Base-by-base conservation (phyloP, 2,797 vertebrate genomes). In the Aulostomus chinensis region DNA sequence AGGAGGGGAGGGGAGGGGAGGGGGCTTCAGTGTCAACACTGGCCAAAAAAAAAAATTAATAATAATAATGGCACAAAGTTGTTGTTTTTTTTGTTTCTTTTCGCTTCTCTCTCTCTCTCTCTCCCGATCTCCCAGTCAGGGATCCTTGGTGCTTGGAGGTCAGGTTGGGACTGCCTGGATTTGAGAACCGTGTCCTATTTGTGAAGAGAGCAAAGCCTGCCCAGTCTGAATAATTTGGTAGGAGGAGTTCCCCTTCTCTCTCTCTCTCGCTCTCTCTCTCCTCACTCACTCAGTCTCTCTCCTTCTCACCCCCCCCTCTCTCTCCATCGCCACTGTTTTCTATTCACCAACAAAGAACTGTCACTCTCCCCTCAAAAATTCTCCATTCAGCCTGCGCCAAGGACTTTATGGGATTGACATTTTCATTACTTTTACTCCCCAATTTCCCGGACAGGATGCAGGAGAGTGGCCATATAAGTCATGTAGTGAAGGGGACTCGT, bases 261-360 rank as follows among this genome's bases (percentile, higher is more conserved):
- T 86, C 67, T 78, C 90, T 83, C 18, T 9, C 59, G 17, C 85
- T 43, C 86, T 86, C 87, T 83, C 57, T 74, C 89, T 54, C 84
- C 41, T 9, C 83, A 48, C 87, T 87, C 88, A 83, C 58, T 80
- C 87, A 32, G 33, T 17, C 32, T 9, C 50, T 11, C 38, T 81
- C 55, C 28, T 51, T 12, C 85, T 52, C 86, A 86, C 89, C 87
- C 57, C 80, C 90, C 56, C 18, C 86, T 73, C 88, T 90, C 89
- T 88, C 65, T 83, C 88, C 88, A 85, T 93, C 87, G 87, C 91
- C 91, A 82, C 92, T 90, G 91, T 93, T 92, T 94, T 91, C 92
- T 94, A 92, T 92, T 93, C 95, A 93, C 92, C 94, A 97, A 98
- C 95, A 98, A 98, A 98, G 95, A 96, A 90, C 94, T 96, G 94